phyloP scores from a whole-genome alignment of 2,888 invertebrate species.

The Psylliodes chrysocephalus region DNA sequence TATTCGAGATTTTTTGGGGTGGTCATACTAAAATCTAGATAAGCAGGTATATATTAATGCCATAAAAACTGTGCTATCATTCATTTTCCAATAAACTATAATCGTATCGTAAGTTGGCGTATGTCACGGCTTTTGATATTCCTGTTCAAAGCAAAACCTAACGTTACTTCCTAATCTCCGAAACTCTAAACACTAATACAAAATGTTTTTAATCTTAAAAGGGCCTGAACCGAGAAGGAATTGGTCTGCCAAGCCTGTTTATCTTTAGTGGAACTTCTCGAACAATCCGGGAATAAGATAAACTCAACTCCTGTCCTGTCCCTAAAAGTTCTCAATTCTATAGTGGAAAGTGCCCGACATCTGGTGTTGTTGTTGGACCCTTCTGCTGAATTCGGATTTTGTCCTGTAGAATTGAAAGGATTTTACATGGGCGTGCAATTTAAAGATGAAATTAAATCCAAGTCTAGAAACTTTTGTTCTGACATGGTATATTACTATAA shows the following conservation, averaged over 20 bases:
- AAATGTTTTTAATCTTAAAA: conserved; percentile 13
- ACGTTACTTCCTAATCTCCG: not conserved
- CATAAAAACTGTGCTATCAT: too few species aligned
- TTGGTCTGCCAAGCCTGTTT: conserved; percentile 39
- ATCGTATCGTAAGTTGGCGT: too few species aligned
- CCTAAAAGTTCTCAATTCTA: conserved; percentile 40
- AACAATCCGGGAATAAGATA: conserved; percentile 40
- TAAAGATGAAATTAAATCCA: too few species aligned
- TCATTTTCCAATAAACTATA: too few species aligned
- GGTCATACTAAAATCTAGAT: too few species aligned
- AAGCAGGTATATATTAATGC: too few species aligned
- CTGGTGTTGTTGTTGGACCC: conserved; percentile 40
- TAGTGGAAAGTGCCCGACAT: conserved; percentile 36
- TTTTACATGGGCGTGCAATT: conserved; percentile 3
- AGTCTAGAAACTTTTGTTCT: too few species aligned
- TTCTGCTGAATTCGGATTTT: conserved; percentile 11
- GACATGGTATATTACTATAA: too few species aligned
- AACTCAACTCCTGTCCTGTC: conserved; percentile 39
- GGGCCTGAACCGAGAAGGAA: conserved; percentile 29
- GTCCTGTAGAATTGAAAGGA: conserved; percentile 2
- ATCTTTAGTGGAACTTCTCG: conserved; percentile 36
- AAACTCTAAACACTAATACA: not conserved
- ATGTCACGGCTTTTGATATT: too few species aligned
- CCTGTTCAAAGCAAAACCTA: too few species aligned
- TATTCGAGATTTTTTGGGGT: too few species aligned